Percentiles rank a stretch among this genome's conserved stretches.
Conservation (phyloP, 2,797 vertebrate genomes). For the Eulemur mongoz region DNA sequence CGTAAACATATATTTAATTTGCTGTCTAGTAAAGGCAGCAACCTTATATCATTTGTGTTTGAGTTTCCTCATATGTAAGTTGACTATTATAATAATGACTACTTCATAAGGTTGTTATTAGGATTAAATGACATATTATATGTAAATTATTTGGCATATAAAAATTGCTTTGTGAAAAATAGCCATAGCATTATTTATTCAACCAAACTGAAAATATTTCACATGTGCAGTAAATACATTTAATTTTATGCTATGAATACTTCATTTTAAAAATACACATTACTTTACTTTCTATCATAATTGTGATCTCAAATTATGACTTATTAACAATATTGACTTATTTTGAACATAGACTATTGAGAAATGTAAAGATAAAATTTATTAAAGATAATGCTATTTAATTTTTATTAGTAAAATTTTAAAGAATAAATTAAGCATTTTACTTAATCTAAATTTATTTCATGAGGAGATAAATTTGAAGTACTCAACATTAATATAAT, state of each 20-base stretch:
- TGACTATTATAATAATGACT: background rate
- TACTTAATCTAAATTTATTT: background rate
- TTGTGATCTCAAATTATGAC: background rate
- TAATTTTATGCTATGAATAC: background rate
- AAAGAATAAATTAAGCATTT: background rate
- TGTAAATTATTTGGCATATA: background rate
- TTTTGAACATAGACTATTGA: background rate
- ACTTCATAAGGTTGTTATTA: background rate
- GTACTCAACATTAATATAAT: background rate
- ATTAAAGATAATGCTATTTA: background rate
- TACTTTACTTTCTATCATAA: background rate
- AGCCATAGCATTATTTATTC: background rate
- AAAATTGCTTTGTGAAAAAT: background rate
- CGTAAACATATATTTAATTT: background rate
- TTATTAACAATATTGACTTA: background rate
- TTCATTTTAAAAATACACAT: background rate
- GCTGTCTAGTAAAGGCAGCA: background rate
- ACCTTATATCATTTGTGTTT: background rate
- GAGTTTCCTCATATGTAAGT: background rate
- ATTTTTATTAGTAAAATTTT: background rate
- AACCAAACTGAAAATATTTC: background rate
- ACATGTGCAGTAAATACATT: background rate
- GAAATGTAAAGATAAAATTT: background rate
- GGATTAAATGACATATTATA: background rate
- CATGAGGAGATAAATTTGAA: background rate